Conservation (phyloP, 2,888 invertebrate species). For the Thera britannica region DNA sequence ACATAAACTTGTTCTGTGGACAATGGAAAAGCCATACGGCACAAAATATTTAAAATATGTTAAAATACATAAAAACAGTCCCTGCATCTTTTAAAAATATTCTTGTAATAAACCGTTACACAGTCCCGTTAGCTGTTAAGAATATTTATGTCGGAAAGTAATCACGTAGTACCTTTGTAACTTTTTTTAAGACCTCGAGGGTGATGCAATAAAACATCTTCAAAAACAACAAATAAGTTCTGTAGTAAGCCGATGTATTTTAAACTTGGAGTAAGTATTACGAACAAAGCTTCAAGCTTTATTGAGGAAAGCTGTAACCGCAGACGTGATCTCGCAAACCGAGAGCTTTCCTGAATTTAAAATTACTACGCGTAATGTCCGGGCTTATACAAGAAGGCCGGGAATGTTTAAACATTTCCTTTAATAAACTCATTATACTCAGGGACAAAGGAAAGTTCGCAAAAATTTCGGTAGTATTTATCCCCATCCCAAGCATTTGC, state of each 20-base stretch:
- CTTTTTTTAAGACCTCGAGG: too few relatives aligned
- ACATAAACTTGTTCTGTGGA: too few relatives aligned
- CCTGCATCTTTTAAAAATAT: too few relatives aligned
- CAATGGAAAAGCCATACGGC: too few relatives aligned
- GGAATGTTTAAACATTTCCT: not conserved
- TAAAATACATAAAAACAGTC: too few relatives aligned
- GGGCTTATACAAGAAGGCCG: not conserved
- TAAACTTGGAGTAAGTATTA: not conserved
- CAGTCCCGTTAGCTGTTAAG: not conserved
- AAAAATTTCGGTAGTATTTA: too few relatives aligned
- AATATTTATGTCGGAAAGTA: not conserved
- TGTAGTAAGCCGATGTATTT: not conserved
- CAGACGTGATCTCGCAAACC: slow-evolving; percentile 5
- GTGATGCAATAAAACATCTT: too few relatives aligned
- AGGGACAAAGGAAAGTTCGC: not conserved
- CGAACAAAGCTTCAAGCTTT: slow-evolving; percentile 1
- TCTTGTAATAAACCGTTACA: too few relatives aligned
- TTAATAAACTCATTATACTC: not conserved
- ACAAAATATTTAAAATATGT: too few relatives aligned
- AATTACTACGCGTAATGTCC: not conserved
- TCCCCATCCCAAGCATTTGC: too few relatives aligned
- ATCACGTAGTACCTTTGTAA: too few relatives aligned
- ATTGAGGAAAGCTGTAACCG: slow-evolving; percentile 6
- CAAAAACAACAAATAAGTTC: not conserved
- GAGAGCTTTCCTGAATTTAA: not conserved